Conservation (phyloP, 2,888 invertebrate species). For the Tryphoninae sp. region DNA sequence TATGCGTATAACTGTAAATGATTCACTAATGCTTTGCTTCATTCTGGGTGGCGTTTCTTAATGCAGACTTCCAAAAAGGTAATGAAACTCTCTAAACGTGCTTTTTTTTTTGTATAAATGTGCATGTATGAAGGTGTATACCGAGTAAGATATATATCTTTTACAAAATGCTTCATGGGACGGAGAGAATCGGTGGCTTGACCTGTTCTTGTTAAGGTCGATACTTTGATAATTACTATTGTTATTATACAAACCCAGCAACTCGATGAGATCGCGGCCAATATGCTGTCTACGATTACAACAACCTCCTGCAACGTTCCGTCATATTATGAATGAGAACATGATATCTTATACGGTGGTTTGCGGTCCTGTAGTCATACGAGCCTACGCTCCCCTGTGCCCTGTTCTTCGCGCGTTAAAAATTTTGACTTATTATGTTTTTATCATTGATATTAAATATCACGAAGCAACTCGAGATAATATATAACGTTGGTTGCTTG, state of each 20-base stretch:
- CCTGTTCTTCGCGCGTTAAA: constrained; percentile 6
- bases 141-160: too few species aligned
- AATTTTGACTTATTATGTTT: background rate
- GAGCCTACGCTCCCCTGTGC: constrained; percentile 16
- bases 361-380: constrained; percentile 52
- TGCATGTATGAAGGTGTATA: constrained; percentile 9
- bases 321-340: constrained; percentile 42
- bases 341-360: constrained; percentile 58
- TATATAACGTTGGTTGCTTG: too few species aligned
- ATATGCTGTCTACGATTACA: constrained; percentile 39
- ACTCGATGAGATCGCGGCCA: constrained; percentile 33
- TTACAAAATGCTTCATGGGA: constrained; percentile 17
- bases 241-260: constrained; percentile 8
- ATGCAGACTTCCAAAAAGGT: constrained; percentile 84
- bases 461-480: background rate
- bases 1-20: constrained; percentile 32
- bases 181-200: constrained; percentile 15
- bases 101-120: constrained; percentile 13
- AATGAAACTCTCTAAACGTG: constrained; percentile 68
- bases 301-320: constrained; percentile 22
- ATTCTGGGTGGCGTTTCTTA: constrained; percentile 80
- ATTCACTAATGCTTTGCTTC: constrained; percentile 79
- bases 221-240: constrained; percentile 27
- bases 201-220: constrained; percentile 21
- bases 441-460: constrained; percentile 5